Evolutionary conservation across 2,888 invertebrate species (phyloP).

Genomic region (Acleris holmiana): DNA sequence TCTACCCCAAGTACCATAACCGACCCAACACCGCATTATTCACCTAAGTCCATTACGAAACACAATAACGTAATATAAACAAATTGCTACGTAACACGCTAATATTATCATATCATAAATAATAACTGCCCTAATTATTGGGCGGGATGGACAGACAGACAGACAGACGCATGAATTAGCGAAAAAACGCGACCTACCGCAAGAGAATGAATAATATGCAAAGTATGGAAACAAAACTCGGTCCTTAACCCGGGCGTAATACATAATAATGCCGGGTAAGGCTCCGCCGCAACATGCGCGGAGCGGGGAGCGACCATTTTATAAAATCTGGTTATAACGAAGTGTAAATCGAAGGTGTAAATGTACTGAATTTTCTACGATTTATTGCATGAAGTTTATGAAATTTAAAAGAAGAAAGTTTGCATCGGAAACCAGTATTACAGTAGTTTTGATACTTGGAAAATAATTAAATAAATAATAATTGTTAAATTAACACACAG

Average conservation of each 20-base stretch:
- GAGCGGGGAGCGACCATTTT: not conserved
- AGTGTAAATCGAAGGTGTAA: not conserved
- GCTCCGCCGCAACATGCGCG: slow-evolving; percentile 10
- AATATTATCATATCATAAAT: slow-evolving; percentile 34
- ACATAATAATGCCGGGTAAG: slow-evolving; percentile 35
- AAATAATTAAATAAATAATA: too few species aligned
- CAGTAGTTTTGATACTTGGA: too few species aligned
- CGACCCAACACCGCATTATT: slow-evolving; percentile 8
- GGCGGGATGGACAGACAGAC: slow-evolving; percentile 21
- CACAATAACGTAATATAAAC: slow-evolving; percentile 4
- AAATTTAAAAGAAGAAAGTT: too few species aligned
- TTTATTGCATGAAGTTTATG: not conserved
- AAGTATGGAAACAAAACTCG: slow-evolving; percentile 56
- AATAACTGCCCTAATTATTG: slow-evolving; percentile 29
- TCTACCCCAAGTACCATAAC: slow-evolving; percentile 8
- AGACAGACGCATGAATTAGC: slow-evolving; percentile 44
- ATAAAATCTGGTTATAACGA: not conserved
- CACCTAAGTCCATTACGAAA: slow-evolving; percentile 6
- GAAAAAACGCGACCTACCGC: slow-evolving; percentile 62
- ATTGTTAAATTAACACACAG: too few species aligned
- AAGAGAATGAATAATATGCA: slow-evolving; percentile 60
- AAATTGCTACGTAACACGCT: slow-evolving; percentile 5
- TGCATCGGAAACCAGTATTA: too few species aligned
- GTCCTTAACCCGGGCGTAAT: slow-evolving; percentile 42
- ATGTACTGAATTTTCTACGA: too few species aligned